A percentile compares a stretch with the other conserved stretches of the same genome.
Conservation (phyloP, 2,888 invertebrate genomes). For the Campopleginae sp. region DNA sequence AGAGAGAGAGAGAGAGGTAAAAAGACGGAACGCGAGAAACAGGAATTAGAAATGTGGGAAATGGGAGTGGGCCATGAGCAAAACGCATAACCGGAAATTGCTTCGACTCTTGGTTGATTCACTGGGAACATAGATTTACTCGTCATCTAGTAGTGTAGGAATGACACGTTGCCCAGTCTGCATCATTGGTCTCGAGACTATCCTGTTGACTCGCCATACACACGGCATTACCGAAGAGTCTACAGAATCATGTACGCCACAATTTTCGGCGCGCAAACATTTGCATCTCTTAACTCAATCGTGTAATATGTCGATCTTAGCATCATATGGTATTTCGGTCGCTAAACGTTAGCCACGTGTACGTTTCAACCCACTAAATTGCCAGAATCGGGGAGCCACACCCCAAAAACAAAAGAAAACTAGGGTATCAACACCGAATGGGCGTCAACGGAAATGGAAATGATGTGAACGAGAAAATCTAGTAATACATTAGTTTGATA, state of each 20-base stretch:
- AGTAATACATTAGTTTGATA: constrained; percentile 46
- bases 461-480: constrained; percentile 20
- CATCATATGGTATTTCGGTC: constrained; percentile 1
- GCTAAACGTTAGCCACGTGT: neutral
- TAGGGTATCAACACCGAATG: constrained; percentile 32
- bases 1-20: neutral
- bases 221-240: constrained; percentile 22
- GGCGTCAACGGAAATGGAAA: constrained; percentile 50
- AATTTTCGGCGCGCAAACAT: constrained; percentile 23
- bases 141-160: constrained; percentile 16
- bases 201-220: constrained; percentile 13
- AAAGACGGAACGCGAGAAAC: neutral
- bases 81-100: constrained; percentile 66
- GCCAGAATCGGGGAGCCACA: constrained; percentile 1
- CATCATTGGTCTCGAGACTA: constrained; percentile 24
- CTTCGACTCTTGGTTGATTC: constrained; percentile 56
- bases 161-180: constrained; percentile 54
- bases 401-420: constrained; percentile 23
- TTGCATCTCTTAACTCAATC: neutral
- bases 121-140: constrained; percentile 28
- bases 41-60: constrained; percentile 7
- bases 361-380: constrained; percentile 33
- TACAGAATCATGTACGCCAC: neutral
- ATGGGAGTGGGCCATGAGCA: constrained; percentile 57
- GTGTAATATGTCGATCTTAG: neutral